Conservation (phyloP, 1,140 invertebrate species). For the Marisa cornuarietis region DNA sequence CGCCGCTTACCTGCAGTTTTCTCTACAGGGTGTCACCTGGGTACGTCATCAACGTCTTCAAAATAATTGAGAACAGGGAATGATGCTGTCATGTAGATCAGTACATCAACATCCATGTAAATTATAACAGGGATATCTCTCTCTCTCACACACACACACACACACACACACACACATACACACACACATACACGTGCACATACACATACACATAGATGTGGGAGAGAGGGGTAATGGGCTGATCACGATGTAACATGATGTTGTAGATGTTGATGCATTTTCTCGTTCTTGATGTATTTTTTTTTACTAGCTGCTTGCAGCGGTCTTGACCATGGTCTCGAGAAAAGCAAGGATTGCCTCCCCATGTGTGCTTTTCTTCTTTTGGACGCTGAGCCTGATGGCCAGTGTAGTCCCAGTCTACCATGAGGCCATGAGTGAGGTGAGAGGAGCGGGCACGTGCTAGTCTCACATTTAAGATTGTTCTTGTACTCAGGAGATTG, state of each 20-base stretch:
- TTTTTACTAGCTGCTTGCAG: constrained; percentile 27
- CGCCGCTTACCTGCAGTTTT: neutral
- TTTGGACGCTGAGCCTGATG: constrained; percentile 35
- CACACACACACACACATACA: no score
- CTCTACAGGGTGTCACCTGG: neutral
- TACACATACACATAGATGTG: no score
- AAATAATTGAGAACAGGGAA: neutral
- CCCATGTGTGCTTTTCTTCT: constrained; percentile 39
- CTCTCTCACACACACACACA: no score
- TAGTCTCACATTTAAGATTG: neutral
- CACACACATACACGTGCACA: no score
- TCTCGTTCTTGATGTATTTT: neutral
- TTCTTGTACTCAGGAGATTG: no score
- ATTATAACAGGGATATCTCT: no score
- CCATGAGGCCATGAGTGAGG: constrained; percentile 43
- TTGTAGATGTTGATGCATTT: neutral
- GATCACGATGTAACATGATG: no score
- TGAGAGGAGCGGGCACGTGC: constrained; percentile 20
- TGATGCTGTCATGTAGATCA: no score
- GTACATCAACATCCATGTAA: no score
- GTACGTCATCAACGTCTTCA: neutral
- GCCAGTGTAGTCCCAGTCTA: constrained; percentile 45
- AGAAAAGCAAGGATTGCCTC: constrained; percentile 15
- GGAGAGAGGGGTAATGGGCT: no score
- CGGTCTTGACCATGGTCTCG: constrained; percentile 15